phyloP scores from a whole-genome alignment of 2,797 vertebrate genomes.

The Rhincodon typus region DNA sequence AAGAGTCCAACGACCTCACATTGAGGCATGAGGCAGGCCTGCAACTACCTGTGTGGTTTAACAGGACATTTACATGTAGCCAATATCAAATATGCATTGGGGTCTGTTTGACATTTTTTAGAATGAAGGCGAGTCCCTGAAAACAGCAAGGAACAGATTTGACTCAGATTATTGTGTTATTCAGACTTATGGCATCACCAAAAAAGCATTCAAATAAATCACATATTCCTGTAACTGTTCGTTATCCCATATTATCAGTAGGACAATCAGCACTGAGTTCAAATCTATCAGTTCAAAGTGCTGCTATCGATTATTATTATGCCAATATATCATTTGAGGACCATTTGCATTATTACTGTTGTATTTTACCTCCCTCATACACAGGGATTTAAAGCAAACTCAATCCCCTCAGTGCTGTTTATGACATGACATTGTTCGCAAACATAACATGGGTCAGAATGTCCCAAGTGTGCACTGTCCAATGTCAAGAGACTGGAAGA shows the following conservation, averaged over 20 bases:
- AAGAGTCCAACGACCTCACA: constrained; percentile 13
- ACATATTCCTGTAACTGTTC: neutral
- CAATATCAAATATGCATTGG: neutral
- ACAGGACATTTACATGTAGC: neutral
- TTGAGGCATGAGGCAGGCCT: neutral
- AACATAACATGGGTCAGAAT: neutral
- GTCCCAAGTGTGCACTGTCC: neutral
- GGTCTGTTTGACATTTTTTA: neutral
- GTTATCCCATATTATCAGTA: neutral
- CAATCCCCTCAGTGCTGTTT: neutral
- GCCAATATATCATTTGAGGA: neutral
- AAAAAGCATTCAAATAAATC: neutral
- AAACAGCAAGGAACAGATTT: constrained; percentile 22
- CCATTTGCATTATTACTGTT: neutral
- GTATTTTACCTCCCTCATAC: neutral
- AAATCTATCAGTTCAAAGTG: neutral
- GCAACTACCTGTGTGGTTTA: constrained; percentile 15
- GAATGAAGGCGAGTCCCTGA: neutral
- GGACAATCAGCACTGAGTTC: neutral
- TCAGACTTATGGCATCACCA: neutral
- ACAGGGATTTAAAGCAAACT: neutral
- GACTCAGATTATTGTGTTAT: neutral
- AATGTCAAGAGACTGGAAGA: constrained; percentile 16
- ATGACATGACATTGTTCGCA: neutral
- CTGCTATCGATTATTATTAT: neutral